Conservation (phyloP, 2,797 vertebrate genomes). For the Spinus olivaceus region DNA sequence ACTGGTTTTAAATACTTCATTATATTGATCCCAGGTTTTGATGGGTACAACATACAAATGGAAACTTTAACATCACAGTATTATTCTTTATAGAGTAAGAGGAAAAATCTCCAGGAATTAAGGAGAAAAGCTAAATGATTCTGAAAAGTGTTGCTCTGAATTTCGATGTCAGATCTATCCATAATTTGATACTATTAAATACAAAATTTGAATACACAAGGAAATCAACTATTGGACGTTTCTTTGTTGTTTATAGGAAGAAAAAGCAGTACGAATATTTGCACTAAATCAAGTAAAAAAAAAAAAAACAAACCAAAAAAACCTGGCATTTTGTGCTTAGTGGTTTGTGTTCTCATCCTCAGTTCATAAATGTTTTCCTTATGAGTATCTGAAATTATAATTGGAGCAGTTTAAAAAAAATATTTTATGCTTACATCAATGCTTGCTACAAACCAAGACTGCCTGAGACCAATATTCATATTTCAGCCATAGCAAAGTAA, state of each 20-base stretch:
- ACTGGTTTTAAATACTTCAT: not conserved
- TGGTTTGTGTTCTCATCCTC: not conserved
- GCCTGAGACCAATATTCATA: not conserved
- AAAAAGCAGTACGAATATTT: not conserved
- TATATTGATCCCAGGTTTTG: not conserved
- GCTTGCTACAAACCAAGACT: not conserved
- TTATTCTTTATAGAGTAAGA: not conserved
- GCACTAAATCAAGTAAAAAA: not conserved
- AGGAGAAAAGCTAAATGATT: not conserved
- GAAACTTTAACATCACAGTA: not conserved
- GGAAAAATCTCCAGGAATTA: not conserved
- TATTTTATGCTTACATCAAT: not conserved
- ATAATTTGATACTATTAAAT: not conserved
- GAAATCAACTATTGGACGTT: not conserved
- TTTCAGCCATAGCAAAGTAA: not conserved
- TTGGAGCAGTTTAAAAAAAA: not conserved
- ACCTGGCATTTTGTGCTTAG: not conserved
- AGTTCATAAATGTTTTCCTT: not conserved
- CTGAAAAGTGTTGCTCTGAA: not conserved
- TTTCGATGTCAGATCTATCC: not conserved
- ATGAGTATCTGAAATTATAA: not conserved
- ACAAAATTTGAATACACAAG: not conserved
- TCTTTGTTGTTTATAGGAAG: not conserved
- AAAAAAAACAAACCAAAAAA: rapidly evolving
- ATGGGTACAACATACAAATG: not conserved